Base-by-base conservation (phyloP, 2,113 vertebrate genomes). In the Anoura caudifer region DNA sequence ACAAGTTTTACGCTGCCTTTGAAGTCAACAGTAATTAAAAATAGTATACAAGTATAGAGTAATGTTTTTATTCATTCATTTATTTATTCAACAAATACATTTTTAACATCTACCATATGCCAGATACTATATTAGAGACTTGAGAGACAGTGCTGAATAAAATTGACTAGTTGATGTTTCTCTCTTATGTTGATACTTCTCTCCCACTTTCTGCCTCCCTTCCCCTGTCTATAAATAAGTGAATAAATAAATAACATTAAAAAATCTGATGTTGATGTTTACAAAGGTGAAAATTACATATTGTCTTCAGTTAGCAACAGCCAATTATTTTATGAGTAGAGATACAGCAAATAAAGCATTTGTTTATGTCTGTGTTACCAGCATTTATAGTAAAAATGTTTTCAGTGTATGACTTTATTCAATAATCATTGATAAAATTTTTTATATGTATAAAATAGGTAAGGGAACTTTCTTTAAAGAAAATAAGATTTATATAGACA, bases 301-400 rank as follows among this genome's bases (percentile, higher is more conserved):
- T 24, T 94, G 31, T 36, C 31, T 87, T 94, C 9, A n/a, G 19
- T 56, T 86, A 80, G 11, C 76, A 94, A 76, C 73, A n/a, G 16
- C 85, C 47, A 88, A 91, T 69, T 93, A 41, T 86, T 88, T 73
- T 87, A 50, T 50, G 73, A 77, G 20, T 87, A 80, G 31, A 84
- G 36, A 73, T 12, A n/a, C 33, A 50, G 33, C 59, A 95, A 20
- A 59, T 59, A 75, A 95, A 63, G 38, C 8, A 65, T 82, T 88
- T 83, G 36, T 11, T 95, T 56, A 43, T 96, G 14, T 79, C 61
- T 63, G 61, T 63, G 31, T 63, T 15, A 31, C 13, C 61, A 31
- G 61, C 61, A 63, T 63, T 63, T 63, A 91, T 77, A 80, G 70
- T 69, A 96, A 70, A 87, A 90, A 56, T 90, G 47, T 80, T 96